phyloP scores from a whole-genome alignment of 2,797 vertebrate species.

The Helarctos malayanus region DNA sequence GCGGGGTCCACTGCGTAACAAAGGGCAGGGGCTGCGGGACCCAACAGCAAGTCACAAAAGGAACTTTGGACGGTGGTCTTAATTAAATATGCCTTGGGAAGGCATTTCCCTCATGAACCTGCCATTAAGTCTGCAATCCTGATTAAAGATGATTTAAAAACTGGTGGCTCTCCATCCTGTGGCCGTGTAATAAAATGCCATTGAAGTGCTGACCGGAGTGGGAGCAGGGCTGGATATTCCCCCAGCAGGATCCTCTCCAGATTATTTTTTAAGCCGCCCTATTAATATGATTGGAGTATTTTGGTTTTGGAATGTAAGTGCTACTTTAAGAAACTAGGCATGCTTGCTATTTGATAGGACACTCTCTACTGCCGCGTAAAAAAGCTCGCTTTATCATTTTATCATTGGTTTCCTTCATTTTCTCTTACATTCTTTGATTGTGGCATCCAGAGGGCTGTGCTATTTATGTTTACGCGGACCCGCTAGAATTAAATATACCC shows the following conservation, averaged over 20 bases:
- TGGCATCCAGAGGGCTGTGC: neutral
- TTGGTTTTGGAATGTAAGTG: conserved; percentile 59
- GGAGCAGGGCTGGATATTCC: neutral
- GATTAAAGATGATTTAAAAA: conserved; percentile 9
- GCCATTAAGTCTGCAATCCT: neutral
- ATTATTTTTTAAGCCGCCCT: neutral
- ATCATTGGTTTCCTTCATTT: conserved; percentile 61
- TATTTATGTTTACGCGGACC: conserved; percentile 47
- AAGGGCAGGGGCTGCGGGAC: conserved; percentile 77
- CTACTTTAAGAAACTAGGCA: conserved; percentile 46
- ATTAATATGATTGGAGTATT: neutral
- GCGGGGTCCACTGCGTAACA: conserved; percentile 81
- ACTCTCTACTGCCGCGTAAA: neutral
- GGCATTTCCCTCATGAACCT: neutral
- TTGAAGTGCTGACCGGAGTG: neutral
- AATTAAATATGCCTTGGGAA: neutral
- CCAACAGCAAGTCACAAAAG: neutral
- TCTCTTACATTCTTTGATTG: conserved; percentile 42
- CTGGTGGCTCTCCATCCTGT: neutral
- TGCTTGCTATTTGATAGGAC: neutral
- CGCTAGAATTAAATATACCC: neutral
- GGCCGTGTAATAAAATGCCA: neutral
- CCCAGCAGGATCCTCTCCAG: neutral
- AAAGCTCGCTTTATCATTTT: neutral
- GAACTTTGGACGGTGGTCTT: conserved; percentile 60